These are phyloP conservation scores for Poecilia latipinna DNA, from an alignment of 2,113 vertebrate species.

Conservation along the genomic window DNA sequence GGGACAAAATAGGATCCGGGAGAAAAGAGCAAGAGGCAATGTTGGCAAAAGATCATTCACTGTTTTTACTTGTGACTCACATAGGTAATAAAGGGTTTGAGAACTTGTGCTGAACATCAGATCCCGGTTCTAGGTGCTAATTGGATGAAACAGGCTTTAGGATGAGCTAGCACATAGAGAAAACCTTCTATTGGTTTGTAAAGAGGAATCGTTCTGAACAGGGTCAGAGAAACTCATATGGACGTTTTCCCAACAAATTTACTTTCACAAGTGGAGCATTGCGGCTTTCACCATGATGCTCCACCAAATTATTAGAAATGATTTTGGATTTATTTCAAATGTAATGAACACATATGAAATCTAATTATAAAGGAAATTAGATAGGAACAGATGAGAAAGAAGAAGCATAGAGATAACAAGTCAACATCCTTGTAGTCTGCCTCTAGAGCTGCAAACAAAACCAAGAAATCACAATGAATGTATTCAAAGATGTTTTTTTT, in stretches of 20 bases:
- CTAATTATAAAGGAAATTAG: no score
- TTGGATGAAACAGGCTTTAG: slow-evolving; percentile 26
- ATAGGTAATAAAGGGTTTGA: slow-evolving; percentile 71
- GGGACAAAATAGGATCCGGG: slow-evolving; percentile 68
- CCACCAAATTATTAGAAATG: no score
- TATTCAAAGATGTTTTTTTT: background rate
- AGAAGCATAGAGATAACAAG: no score
- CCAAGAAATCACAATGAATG: background rate
- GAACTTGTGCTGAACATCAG: slow-evolving; percentile 52
- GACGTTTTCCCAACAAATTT: background rate
- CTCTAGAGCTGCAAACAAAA: no score
- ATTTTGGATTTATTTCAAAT: no score
- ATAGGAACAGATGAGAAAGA: no score
- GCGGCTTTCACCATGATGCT: no score
- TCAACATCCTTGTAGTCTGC: no score
- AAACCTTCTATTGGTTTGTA: slow-evolving; percentile 22
- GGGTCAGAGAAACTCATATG: no score
- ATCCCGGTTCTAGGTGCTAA: slow-evolving; percentile 59
- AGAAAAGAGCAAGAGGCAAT: slow-evolving; percentile 62
- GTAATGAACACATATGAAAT: no score
- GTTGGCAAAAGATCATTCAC: slow-evolving; percentile 50
- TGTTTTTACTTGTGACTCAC: slow-evolving; percentile 26
- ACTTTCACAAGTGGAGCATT: no score
- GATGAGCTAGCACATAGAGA: slow-evolving; percentile 34
- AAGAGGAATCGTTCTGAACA: no score